Base-by-base conservation (phyloP, 1,140 invertebrate species). In the Trissolcus basalis region DNA sequence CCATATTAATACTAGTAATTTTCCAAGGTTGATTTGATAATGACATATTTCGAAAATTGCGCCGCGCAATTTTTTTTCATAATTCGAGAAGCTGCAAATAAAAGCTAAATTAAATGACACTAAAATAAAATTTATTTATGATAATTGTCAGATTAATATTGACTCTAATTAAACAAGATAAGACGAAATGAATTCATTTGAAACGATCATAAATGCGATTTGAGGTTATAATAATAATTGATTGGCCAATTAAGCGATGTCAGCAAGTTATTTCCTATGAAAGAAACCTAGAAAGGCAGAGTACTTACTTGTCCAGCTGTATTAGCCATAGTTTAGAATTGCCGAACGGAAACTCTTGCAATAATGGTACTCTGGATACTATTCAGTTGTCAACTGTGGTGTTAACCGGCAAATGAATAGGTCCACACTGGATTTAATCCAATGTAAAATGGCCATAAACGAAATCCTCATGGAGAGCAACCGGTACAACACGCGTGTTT, bases 241-340 rank as follows among this genome's bases (percentile, higher is more conserved):
- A 16, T 16, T 19, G 10, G 6, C 1, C 19, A 27, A 27, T 27
- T 27, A 3, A 27, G 6, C 19, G 19, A 27, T 48, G 0, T 5
- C 2, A 19, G 8, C 19, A 35, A 51, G 14, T 3, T 9, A 35
- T 2, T 15, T 54, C 32, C 12, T 1, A 41, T 15, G 48, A 71
- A 55, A 19, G 8, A 48, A 44, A 43, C 16, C n/a, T 48, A 60
- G 51, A 0, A 48, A 35, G 41, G 19, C 6, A 27, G 2, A 1
- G 68, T 60, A 75, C 65, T n/a, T 82, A 83, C 83, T 65, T 85
- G 81, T 67, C 82, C 82, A 33, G 15, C 61, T 1, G 78, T 82
- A 14, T 55, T 36, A 1, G 77, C 71, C 83, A 85, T 84, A 27
- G 15, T 78, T 36, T 55, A 43, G n/a, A 43, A 12, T 55, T 19